These are phyloP conservation scores for Acrobasis repandana DNA, from an alignment of 2,888 invertebrate genomes.

Conservation along the genomic window DNA sequence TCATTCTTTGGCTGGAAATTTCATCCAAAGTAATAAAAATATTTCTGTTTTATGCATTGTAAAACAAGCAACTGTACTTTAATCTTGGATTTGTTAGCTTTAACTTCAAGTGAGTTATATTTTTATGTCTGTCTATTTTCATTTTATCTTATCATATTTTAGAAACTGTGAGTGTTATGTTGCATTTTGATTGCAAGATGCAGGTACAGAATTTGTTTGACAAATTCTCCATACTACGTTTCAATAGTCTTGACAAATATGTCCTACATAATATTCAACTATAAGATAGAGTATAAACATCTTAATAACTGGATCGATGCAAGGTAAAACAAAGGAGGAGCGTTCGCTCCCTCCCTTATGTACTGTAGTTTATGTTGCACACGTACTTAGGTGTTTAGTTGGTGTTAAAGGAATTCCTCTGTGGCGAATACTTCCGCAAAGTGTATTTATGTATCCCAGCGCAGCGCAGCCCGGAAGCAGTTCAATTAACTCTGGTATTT, in stretches of 20 bases:
- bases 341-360: neutral
- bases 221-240: too few relatives aligned
- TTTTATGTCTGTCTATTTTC: too few relatives aligned
- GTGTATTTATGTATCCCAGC: slow-evolving; percentile 71
- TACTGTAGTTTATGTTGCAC: slow-evolving; percentile 32
- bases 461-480: slow-evolving; percentile 71
- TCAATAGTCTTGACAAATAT: too few relatives aligned
- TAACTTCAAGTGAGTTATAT: neutral
- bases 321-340: neutral
- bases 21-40: neutral
- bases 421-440: slow-evolving; percentile 67
- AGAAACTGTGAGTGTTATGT: too few relatives aligned
- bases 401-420: slow-evolving; percentile 67
- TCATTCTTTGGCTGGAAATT: slow-evolving; percentile 11
- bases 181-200: too few relatives aligned
- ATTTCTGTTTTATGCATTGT: neutral
- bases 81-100: neutral
- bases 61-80: neutral
- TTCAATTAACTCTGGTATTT: slow-evolving; percentile 82
- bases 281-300: too few relatives aligned
- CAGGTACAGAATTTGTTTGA: too few relatives aligned
- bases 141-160: too few relatives aligned
- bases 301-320: neutral
- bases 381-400: slow-evolving; percentile 49
- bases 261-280: too few relatives aligned